phyloP scores from a whole-genome alignment of 1,140 invertebrate genomes.

The Cyclina sinensis region DNA sequence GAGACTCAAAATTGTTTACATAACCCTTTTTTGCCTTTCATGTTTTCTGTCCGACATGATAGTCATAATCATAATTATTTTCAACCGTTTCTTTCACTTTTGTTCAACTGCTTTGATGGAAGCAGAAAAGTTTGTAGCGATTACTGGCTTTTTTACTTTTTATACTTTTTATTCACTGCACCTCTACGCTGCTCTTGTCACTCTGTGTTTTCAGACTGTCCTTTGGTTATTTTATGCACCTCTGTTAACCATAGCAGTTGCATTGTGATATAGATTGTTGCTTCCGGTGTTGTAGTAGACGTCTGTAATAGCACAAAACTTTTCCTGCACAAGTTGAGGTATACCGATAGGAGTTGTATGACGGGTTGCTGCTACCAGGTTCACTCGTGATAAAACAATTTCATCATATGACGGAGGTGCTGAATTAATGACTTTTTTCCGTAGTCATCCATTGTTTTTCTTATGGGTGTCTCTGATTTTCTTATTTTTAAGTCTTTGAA shows the following conservation, averaged over 20 bases:
- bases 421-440: not conserved
- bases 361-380: conserved; percentile 8
- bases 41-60: conserved; percentile 20
- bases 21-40: conserved; percentile 6
- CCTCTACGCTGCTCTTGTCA: not conserved
- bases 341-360: not conserved
- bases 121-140: not conserved
- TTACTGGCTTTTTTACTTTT: not conserved
- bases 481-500: not conserved
- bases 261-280: not conserved
- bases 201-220: conserved; percentile 12
- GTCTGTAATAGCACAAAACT: not conserved
- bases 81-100: not conserved
- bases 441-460: conserved; percentile 15
- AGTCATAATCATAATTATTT: not conserved
- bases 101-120: not conserved
- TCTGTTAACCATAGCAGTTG: not conserved
- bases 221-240: not conserved
- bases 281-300: not conserved
- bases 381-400: not conserved
- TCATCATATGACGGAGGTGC: not conserved
- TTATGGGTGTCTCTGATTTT: not conserved
- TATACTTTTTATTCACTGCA: not conserved
- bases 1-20: not conserved
- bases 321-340: not conserved